Evolutionary conservation across 1,140 invertebrate genomes (phyloP).

Genomic region (Zaprionus gabonicus): DNA sequence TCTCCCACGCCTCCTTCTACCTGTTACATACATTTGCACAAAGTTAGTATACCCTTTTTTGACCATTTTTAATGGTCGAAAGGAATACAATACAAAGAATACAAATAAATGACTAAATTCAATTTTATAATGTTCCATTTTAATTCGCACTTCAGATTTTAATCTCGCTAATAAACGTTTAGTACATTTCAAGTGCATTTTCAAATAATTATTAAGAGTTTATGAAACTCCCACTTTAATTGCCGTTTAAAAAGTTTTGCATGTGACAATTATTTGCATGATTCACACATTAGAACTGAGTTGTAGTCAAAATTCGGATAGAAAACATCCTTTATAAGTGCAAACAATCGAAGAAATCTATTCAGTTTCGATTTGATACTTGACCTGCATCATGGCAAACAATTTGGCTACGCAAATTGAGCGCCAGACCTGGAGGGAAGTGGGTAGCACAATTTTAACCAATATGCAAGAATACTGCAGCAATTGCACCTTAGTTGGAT

Average conservation of each 20-base stretch:
- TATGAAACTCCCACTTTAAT: not conserved
- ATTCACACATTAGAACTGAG: not conserved
- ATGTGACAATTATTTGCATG: not conserved
- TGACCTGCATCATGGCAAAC: not conserved
- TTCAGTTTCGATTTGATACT: not conserved
- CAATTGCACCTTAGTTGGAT: conserved; percentile 85
- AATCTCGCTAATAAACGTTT: not conserved
- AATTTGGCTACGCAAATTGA: not conserved
- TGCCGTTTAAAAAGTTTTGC: not conserved
- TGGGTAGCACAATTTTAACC: conserved; percentile 42
- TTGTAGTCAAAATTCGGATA: not conserved
- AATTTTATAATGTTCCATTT: too few species aligned
- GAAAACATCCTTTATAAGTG: not conserved
- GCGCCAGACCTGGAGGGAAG: conserved; percentile 6
- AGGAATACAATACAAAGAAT: too few species aligned
- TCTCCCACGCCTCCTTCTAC: too few species aligned
- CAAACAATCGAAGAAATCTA: not conserved
- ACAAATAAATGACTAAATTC: too few species aligned
- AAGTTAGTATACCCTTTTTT: too few species aligned
- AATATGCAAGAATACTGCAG: conserved; percentile 85
- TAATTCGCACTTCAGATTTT: not conserved
- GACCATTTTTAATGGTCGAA: too few species aligned
- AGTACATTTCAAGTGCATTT: not conserved
- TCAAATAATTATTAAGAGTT: not conserved
- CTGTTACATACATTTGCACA: too few species aligned